Base-by-base conservation (phyloP, 2,113 vertebrate genomes). In the Hepsetus odoe region DNA sequence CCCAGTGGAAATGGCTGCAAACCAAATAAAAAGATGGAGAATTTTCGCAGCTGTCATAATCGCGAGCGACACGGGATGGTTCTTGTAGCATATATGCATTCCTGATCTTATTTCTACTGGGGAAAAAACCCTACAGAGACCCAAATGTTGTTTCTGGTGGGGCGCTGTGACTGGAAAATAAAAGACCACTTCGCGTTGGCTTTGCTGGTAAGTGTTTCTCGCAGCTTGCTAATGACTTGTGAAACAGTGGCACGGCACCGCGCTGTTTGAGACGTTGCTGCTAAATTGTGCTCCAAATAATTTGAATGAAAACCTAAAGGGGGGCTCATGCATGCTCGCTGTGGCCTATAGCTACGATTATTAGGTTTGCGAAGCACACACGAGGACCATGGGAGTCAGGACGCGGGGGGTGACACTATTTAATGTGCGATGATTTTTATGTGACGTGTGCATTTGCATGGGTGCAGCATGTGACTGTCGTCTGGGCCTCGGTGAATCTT, bases 361-460 rank as follows among this genome's bases (percentile, higher is more conserved):
- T 13, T 40, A 18, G 10, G 20, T 32, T 62, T 42, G 12, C 3
- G 18, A 42, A 42, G 40, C 11, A 42, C 5, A 42, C 5, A 12
- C 9, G 40, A 9, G 40, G 40, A 10, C 9, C 4, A 4, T 67
- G 44, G 18, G 28, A 40, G 32, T 24, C 11, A 55, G 74, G 42
- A 14, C 26, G 35, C 2, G 24, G 42, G 42, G 46, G 69, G 79
- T 82, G 88, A 87, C 84, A 85, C 86, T 84, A 89, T 91, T 86
- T 84, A 82, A 28, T 86, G 87, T 87, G 84, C 72, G 62, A 76
- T 56, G 83, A 86, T 90, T 90, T 77, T 90, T 90, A 89, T 82
- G 86, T 91, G 90, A 92, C 87, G 89, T 81, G 86, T 20, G 59
- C 87, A 89, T 89, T 88, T 86, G 88, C 85, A 88, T 87, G 86